Evolutionary conservation across 2,888 invertebrate genomes (phyloP), one percentile per base, ranked within the genome.

Genomic region (Noctua comes): DNA sequence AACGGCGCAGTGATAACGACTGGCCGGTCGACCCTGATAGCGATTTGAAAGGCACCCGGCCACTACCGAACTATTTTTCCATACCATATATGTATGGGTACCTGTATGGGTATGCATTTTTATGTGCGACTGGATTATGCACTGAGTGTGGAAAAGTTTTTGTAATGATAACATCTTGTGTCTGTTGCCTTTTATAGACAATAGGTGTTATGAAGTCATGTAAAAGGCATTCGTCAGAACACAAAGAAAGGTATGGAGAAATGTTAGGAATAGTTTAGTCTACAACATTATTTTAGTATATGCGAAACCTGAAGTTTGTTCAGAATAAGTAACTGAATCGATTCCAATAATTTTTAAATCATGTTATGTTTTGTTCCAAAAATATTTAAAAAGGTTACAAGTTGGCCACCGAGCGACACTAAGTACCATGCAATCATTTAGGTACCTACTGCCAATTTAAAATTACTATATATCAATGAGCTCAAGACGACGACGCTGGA

Each of bases 1-100:
- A 89, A 82, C 78, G 81, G 82, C 57, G 57, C 64, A 79, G 54
- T 89, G 89, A 89, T 89, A 88, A 89, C 88, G 74, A 78, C 69
- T 18, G 81, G 84, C 85, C 54, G 54, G 88, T 82, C 78, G 88
- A 84, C 88, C 88, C 83, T 89, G 88, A 83, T 88, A 75, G 68
- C 78, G 79, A 86, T 88, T 88, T 84, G 88, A 88, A 88, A 88
- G 88, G 88, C 77, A 62, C 66, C 64, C 64, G 71, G 64, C 86
- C 59, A 75, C 73, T 65, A 68, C 76, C 73, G 46, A 80, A 84
- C 74, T 77, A 80, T 82, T 83, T 87, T 87, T 87, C 82, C 83
- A 82, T 80, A 66, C 79, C 77, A 76, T 82, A 69, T 79, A 84
- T 66, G 72, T 88, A 79, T 68, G 68, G 78, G 57, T 64, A 40